Evolutionary conservation across 2,797 vertebrate species (phyloP).

Genomic region (Chiroxiphia lanceolata): DNA sequence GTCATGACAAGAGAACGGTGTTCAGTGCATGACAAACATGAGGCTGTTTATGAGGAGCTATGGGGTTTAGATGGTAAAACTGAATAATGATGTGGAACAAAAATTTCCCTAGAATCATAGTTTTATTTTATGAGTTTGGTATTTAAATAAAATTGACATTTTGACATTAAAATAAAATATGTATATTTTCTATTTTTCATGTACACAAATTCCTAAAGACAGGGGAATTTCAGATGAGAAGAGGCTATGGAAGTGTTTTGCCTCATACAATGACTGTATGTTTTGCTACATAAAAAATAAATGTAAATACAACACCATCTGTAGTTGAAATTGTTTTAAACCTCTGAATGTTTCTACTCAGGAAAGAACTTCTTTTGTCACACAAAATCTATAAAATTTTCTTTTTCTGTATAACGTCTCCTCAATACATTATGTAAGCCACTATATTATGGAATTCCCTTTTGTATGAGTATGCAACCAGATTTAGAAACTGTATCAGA

Average conservation of each 20-base stretch:
- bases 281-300: not conserved
- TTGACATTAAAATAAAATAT: not conserved
- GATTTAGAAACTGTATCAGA: not conserved
- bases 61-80: not conserved
- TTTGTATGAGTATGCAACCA: not conserved
- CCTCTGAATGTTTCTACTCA: not conserved
- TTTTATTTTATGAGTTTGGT: not conserved
- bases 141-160: not conserved
- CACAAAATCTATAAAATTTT: not conserved
- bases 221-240: not conserved
- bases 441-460: not conserved
- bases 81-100: not conserved
- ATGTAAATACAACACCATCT: not conserved
- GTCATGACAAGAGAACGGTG: not conserved
- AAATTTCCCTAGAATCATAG: not conserved
- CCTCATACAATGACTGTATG: not conserved
- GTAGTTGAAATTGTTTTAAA: not conserved
- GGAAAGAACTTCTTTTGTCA: not conserved
- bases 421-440: not conserved
- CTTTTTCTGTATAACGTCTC: not conserved
- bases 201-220: not conserved
- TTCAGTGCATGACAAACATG: not conserved
- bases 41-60: not conserved
- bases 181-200: not conserved
- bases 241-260: not conserved